phyloP scores from a whole-genome alignment of 2,113 vertebrate genomes.

The Laticauda laticaudata region DNA sequence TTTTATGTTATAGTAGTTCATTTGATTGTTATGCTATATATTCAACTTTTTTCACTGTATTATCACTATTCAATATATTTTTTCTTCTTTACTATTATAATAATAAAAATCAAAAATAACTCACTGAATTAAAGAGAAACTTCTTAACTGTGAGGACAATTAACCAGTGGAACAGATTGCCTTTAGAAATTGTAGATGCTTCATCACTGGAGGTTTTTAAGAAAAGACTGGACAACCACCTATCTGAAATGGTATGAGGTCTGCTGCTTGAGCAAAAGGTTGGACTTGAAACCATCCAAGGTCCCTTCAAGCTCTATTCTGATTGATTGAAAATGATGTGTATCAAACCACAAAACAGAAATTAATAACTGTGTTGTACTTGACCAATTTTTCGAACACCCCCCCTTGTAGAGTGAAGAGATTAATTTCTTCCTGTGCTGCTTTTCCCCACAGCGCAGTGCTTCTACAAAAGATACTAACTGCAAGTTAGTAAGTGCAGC shows the following conservation, averaged over 20 bases:
- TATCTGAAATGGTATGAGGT: not conserved
- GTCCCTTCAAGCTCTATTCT: not conserved
- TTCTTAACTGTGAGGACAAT: not conserved
- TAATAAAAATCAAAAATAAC: not conserved
- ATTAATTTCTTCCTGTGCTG: not conserved
- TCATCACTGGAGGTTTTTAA: not conserved
- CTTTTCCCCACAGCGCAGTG: not conserved
- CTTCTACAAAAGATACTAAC: not conserved
- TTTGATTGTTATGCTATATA: not conserved
- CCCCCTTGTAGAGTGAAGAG: not conserved
- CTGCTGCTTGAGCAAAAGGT: not conserved
- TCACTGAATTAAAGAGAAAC: not conserved
- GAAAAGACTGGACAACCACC: not conserved
- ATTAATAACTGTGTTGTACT: not conserved
- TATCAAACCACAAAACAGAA: not conserved
- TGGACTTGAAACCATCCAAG: too few relatives aligned
- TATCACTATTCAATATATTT: not conserved
- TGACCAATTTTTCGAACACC: not conserved
- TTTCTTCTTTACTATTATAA: not conserved
- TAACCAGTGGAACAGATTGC: not conserved
- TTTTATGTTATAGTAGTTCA: not conserved
- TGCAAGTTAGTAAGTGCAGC: not conserved
- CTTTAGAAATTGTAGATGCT: not conserved
- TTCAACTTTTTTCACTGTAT: not conserved
- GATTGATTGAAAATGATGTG: not conserved